Evolutionary conservation across 2,888 invertebrate genomes (phyloP), one percentile per base, ranked within the genome.

Genomic region (Mesorhabditis spiculigera): DNA sequence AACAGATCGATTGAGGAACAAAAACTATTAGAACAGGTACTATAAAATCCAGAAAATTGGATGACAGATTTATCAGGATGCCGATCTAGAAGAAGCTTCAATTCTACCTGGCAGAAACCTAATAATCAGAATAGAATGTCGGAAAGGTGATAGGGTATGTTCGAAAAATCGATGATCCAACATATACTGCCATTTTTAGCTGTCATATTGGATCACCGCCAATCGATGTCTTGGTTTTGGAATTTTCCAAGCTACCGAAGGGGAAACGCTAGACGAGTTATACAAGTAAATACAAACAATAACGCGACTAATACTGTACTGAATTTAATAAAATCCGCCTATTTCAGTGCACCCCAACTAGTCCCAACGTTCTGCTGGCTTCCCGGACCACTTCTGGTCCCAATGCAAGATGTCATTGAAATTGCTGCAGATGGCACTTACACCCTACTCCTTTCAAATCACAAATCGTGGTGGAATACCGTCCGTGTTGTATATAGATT

Each of bases 341-440:
- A 10, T 68, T 62, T 69, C 65, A 78, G 78, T 28, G 75, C 76
- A 43, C 74, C 73, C n/a, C 79, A 79, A 71, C 71, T 77, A 4
- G 66, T 74, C 28, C 79, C 79, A 1, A 68, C 71, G 41, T 79
- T 79, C 68, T 72, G 75, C 16, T 80, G 82, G 75, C 81, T 83
- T 81, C 83, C 83, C 3, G 81, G 81, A 43, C 81, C 81, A 28
- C 67, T 76, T 6, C 74, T 80, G 43, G 81, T 79, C 0, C 79
- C 82, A 4, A 70, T 82, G 58, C 75, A 80, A 45, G 78, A 78
- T 16, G 68, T 68, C 43, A 64, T 76, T 64, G 28, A 28, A 28
- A 28, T 28, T 28, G 28, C 28, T 28, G 28, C 28, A 28, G 28
- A 28, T 28, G 28, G 28, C 28, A 28, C 28, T 28, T 28, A 28